Conservation (phyloP, 2,888 invertebrate genomes). For the Agonopterix subpropinquella region DNA sequence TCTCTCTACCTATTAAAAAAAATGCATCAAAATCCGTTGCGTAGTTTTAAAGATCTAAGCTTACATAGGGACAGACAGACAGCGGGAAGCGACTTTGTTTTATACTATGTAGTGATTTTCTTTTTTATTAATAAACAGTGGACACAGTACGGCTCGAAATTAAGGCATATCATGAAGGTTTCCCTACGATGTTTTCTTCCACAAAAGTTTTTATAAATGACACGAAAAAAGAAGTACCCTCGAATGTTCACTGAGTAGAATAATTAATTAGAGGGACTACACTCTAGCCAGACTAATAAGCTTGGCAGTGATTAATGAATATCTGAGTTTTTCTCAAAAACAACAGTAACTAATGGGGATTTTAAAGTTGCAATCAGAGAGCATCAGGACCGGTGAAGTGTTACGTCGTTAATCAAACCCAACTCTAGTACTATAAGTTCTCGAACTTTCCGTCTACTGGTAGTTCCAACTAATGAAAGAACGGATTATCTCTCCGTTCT, state of each 20-base stretch:
- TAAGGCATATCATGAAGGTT: neutral
- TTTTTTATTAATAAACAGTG: neutral
- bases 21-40: too few relatives aligned
- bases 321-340: neutral
- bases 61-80: too few relatives aligned
- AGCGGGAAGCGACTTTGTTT: too few relatives aligned
- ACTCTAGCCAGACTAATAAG: neutral
- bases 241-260: neutral
- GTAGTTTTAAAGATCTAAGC: too few relatives aligned
- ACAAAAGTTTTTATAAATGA: neutral
- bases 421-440: conserved; percentile 4
- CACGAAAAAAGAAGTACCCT: neutral
- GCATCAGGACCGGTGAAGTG: conserved; percentile 23
- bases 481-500: too few relatives aligned
- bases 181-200: neutral
- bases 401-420: conserved; percentile 24
- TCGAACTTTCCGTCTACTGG: too few relatives aligned
- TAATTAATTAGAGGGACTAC: neutral
- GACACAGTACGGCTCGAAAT: neutral
- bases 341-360: conserved; percentile 20
- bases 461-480: too few relatives aligned
- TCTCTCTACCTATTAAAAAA: too few relatives aligned
- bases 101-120: too few relatives aligned
- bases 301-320: neutral
- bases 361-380: conserved; percentile 17